phyloP scores from a whole-genome alignment of 2,113 vertebrate species.

The Psilopogon haemacephalus region DNA sequence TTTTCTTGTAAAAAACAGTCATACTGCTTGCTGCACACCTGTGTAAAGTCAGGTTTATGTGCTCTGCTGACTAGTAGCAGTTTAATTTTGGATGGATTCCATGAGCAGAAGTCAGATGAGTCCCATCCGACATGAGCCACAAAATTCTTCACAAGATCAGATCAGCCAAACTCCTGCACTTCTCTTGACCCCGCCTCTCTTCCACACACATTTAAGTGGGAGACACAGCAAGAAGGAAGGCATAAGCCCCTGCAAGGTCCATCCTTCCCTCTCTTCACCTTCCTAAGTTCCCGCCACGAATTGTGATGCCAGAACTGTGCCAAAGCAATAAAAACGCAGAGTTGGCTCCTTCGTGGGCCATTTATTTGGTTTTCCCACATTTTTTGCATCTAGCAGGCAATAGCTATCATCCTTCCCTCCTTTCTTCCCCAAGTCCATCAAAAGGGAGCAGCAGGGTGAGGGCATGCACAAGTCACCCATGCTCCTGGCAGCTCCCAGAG shows the following conservation, averaged over 20 bases:
- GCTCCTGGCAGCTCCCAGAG: not conserved
- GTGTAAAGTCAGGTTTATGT: not conserved
- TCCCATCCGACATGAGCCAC: not conserved
- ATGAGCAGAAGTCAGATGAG: not conserved
- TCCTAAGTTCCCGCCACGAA: not conserved
- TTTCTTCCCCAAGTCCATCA: not conserved
- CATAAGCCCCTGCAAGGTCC: not conserved
- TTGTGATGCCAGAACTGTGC: not conserved
- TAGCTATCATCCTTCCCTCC: not conserved
- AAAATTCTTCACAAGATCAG: not conserved
- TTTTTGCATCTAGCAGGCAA: not conserved
- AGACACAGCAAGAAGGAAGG: not conserved
- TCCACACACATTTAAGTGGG: fast-evolving
- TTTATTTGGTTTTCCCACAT: not conserved
- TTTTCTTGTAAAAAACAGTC: not conserved
- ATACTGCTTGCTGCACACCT: not conserved
- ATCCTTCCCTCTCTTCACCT: not conserved
- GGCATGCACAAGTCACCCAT: fast-evolving
- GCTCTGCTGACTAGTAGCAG: not conserved
- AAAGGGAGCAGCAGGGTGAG: not conserved
- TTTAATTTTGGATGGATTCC: not conserved
- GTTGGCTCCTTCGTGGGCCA: fast-evolving
- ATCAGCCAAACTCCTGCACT: not conserved
- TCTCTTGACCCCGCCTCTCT: not conserved
- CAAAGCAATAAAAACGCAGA: not conserved